A percentile compares a stretch with the other conserved stretches of the same genome.
These are phyloP conservation scores for Pyrgilauda ruficollis DNA, from an alignment of 2,113 vertebrate species.

Conservation along the genomic window DNA sequence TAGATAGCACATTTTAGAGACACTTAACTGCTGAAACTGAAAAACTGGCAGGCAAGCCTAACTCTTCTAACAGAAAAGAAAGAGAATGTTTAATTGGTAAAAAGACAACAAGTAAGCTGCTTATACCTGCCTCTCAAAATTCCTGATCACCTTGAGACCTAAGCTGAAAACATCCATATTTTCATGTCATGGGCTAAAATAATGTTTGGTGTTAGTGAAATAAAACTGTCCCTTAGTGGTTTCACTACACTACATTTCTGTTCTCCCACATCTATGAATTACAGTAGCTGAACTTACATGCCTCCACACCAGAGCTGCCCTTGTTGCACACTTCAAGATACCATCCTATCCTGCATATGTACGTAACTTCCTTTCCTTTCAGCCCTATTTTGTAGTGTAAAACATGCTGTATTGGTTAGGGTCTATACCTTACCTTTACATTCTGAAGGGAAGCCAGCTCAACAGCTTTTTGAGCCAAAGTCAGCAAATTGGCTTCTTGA, in stretches of 20 bases:
- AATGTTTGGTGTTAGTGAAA: neutral
- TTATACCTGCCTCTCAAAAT: neutral
- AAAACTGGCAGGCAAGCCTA: neutral
- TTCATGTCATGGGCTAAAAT: neutral
- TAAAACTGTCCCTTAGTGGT: neutral
- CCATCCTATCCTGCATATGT: neutral
- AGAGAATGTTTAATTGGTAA: neutral
- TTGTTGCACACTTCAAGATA: neutral
- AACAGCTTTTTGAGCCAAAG: slow-evolving; percentile 92
- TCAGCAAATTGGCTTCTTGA: slow-evolving; percentile 94
- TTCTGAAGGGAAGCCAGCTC: slow-evolving; percentile 89
- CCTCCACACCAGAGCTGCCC: neutral
- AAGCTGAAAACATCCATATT: neutral
- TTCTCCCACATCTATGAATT: neutral
- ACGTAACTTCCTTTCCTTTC: neutral
- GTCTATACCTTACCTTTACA: slow-evolving; percentile 62
- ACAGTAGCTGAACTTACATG: neutral
- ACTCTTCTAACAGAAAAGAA: neutral
- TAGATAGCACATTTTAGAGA: neutral
- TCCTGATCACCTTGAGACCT: neutral
- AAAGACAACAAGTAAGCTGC: neutral
- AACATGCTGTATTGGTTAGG: neutral
- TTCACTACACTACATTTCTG: neutral
- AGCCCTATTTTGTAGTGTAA: neutral
- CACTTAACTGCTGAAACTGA: neutral